Base-by-base conservation (phyloP, 2,113 vertebrate species). In the Parus major region DNA sequence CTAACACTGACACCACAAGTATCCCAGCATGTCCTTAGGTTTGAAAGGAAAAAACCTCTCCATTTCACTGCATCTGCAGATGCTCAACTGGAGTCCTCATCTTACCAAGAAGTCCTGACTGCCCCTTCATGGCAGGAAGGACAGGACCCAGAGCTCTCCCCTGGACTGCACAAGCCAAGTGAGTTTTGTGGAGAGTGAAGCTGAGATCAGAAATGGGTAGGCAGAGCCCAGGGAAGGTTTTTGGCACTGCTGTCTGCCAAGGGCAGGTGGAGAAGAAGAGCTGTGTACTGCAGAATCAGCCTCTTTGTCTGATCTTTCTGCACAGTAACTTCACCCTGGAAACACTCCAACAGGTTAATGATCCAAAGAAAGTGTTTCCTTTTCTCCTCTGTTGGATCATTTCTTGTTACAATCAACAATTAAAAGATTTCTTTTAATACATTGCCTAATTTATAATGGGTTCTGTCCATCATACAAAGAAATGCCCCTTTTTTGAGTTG, bases 1-100 rank as follows among this genome's bases (percentile, higher is more conserved):
- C 72, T 88, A 64, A 66, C 93, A 95, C 94, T 73, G 95, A 96
- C 95, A 95, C 92, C 88, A 75, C 7, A 42, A 86, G 56, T 64
- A 86, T 83, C 95, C 41, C 28, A 0, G 65, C 19, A 4, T 87
- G 73, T 92, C 83, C 91, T 93, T 27, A 44, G n/a, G 52, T 56
- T 15, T 55, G 49, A 63, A 80, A 90, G 75, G 14, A 66, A 86
- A 87, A 85, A 59, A 9, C 9, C 8, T 64, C 79, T 47, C 33
- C 10, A 20, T 70, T 92, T 66, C 80, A 46, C 29, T 79, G 73
- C 0, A 0, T 39, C 57, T 89, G 89, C 76, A 71, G 82, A 75
- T 86, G 68, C 76, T 75, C 71, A 82, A 3, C n/a, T 20, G 56
- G 5, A 22, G 41, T 73, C 79, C 46, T 86, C 46, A 10, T 53